phyloP scores from a whole-genome alignment of 2,113 vertebrate species.

The Columba janthina region DNA sequence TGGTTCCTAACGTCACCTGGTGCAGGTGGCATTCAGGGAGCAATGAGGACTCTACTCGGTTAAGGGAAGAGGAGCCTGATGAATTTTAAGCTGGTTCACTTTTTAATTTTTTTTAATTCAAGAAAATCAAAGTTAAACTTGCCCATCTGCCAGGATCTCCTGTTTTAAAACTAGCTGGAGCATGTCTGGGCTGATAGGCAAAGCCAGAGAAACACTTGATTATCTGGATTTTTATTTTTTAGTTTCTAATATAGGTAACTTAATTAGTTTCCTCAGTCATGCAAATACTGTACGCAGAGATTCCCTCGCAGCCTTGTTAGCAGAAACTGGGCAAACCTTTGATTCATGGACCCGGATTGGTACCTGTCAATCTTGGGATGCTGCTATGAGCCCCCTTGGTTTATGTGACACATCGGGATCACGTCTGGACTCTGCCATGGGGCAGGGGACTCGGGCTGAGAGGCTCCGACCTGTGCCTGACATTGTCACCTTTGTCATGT shows the following conservation, averaged over 20 bases:
- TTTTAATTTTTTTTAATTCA: not conserved
- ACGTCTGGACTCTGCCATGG: not conserved
- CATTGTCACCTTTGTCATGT: accelerated
- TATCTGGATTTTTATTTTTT: not conserved
- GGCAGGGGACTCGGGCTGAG: not conserved
- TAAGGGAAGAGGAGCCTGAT: not conserved
- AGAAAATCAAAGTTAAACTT: not conserved
- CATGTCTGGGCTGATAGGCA: not conserved
- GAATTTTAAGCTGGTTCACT: not conserved
- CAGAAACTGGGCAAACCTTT: not conserved
- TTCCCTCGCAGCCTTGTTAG: not conserved
- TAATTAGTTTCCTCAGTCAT: not conserved
- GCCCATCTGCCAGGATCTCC: not conserved
- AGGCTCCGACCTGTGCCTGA: not conserved
- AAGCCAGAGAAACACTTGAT: not conserved
- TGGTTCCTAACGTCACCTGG: not conserved
- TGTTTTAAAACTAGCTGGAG: not conserved
- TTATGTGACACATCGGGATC: not conserved
- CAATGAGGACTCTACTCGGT: not conserved
- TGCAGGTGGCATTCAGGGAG: not conserved
- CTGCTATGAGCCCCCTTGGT: not conserved
- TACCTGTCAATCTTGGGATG: not conserved
- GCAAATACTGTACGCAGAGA: not conserved
- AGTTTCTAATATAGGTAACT: not conserved
- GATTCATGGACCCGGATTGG: not conserved